Evolutionary conservation across 2,888 invertebrate genomes (phyloP), one percentile per base, ranked within the genome.

Genomic region (Ophonus ardosiacus): DNA sequence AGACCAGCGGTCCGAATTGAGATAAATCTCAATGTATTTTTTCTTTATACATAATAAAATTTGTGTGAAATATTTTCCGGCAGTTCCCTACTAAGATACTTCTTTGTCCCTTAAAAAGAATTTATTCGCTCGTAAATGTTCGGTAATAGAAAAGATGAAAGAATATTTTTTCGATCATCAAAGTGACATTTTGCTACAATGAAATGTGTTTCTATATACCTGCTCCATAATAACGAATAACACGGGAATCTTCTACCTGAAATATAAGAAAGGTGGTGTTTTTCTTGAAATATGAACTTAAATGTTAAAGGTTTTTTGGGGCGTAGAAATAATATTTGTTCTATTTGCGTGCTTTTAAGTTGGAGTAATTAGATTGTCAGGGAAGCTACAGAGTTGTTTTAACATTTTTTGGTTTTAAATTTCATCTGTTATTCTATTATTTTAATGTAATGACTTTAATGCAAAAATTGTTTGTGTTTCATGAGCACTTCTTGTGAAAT

Each of bases 101-200:
- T 68, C 38, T 68, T 68, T 68, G 31, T 68, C 68, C 68, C 31
- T 38, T 68, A 68, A 38, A 68, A 68, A 15, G 68, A 68, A 38
- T 68, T 68, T 68, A 68, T 68, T 68, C 68, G 68, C 21, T 68
- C 68, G 68, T 68, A 68, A 68, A 68, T 68, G 68, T 68, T 68
- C 31, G 6, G 63, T 63, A 21, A 63, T 63, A 63, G 63, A 63
- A 63, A 63, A 63, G 68, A 68, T 68, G 68, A 68, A 68, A 68
- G 68, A 68, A 68, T 65, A 31, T 68, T 68, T 68, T 68, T 68
- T 68, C 38, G n/a, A 68, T 68, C 24, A 13, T 7, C 31, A 68
- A 68, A 68, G 24, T 68, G 68, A 68, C 68, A 68, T 31, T 68
- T 38, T 68, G 31, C 15, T 31, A 38, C n/a, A 68, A 68, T 38